These are phyloP conservation scores for Hipposideros armiger DNA, from an alignment of 2,113 vertebrate genomes.

Conservation along the genomic window DNA sequence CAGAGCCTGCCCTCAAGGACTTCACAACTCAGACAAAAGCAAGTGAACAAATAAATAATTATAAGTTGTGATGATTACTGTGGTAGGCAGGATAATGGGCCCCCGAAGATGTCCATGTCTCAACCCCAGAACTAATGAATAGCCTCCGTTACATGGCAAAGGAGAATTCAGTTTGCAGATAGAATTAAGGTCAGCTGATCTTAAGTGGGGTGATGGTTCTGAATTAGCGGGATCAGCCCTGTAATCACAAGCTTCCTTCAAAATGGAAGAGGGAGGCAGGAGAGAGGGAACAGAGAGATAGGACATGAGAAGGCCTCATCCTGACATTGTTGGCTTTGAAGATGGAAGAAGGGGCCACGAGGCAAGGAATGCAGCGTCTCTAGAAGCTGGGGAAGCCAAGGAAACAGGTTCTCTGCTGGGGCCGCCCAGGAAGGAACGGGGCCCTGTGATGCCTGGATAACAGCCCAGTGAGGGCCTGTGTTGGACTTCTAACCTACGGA, in stretches of 20 bases:
- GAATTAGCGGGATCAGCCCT: not conserved
- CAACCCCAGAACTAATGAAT: not conserved
- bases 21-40: not conserved
- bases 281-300: not conserved
- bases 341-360: not conserved
- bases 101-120: not conserved
- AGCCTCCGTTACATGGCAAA: not conserved
- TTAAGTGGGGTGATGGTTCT: not conserved
- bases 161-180: not conserved
- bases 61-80: not conserved
- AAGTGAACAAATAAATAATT: not conserved
- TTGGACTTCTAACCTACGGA: not conserved
- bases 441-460: fast-evolving
- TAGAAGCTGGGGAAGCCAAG: not conserved
- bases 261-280: not conserved
- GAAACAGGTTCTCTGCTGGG: not conserved
- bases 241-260: not conserved
- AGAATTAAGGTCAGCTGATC: not conserved
- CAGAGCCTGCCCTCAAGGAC: not conserved
- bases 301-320: too few relatives aligned
- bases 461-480: not conserved
- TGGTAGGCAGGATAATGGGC: not conserved
- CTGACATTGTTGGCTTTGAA: not conserved
- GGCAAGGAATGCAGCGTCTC: not conserved
- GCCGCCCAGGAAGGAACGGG: not conserved